A percentile compares a stretch with the other conserved stretches of the same genome.
Conservation (phyloP, 2,113 vertebrate species). For the Pseudonaja textilis region DNA sequence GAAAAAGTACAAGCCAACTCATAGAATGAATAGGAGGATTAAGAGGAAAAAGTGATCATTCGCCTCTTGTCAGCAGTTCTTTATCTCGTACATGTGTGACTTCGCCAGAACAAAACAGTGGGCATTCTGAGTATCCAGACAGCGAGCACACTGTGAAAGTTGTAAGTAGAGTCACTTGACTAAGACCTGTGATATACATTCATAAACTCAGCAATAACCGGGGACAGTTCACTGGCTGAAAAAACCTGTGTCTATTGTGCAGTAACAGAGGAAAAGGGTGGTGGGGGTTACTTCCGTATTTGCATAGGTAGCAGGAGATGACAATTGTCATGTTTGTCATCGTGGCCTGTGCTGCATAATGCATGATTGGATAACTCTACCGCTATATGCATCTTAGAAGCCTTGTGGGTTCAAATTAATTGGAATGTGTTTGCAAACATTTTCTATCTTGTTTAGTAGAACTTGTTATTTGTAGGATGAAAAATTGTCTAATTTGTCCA, state of each 20-base stretch:
- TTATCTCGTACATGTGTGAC: background rate
- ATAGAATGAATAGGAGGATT: background rate
- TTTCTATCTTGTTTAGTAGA: background rate
- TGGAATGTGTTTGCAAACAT: background rate
- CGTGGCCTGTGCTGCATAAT: background rate
- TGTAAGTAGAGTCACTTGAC: background rate
- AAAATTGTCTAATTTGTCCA: background rate
- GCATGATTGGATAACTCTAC: background rate
- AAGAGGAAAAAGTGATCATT: background rate
- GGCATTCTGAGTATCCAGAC: background rate
- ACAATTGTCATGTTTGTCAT: background rate
- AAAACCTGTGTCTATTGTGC: background rate
- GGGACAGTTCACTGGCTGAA: too few relatives aligned
- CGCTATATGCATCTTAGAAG: background rate
- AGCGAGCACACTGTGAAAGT: background rate
- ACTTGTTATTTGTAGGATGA: background rate
- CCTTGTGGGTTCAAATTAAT: background rate
- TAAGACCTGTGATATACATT: background rate
- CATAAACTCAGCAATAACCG: background rate
- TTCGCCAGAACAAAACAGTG: background rate
- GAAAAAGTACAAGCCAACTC: constrained; percentile 10
- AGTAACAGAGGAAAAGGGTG: background rate
- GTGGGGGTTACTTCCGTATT: too few relatives aligned
- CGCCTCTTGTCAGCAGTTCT: background rate
- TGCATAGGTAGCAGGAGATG: too few relatives aligned